Base-by-base conservation (phyloP, 2,797 vertebrate species). In the Threskiornis aethiopicus region DNA sequence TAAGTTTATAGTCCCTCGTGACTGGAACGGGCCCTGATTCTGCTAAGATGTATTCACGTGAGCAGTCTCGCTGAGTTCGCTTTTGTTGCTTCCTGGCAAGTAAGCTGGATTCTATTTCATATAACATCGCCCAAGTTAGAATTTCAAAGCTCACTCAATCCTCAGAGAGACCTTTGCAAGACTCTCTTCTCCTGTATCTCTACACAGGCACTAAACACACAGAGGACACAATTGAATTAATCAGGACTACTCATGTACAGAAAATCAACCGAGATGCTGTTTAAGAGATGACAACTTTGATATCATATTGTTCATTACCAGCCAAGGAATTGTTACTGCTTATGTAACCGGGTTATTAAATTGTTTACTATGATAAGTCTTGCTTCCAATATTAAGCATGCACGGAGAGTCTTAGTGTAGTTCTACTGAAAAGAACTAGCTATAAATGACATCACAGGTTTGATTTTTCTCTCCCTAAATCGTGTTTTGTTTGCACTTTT, bases 71-170 rank as follows among this genome's bases (percentile, higher is more conserved):
- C 70, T 49, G 67, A 92, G 71, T 90, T 95, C 4, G 4, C 81
- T 93, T 96, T 95, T 93, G 84, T 93, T 96, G 91, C 91, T 97
- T 97, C 86, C 95, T 95, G 91, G 91, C 87, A 91, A 97, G 93
- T 62, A 28, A 86, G 77, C 83, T 72, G 94, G 91, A 65, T 93
- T 97, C 84, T 86, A 37, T 94, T 95, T 90, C 83, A 59, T 91
- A 72, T 66, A 97, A 64, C 26, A 12, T 94, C 8, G 21, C 90
- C 64, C 84, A 90, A 95, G 90, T 95, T 89, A 94, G 77, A 92
- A 97, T 95, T 97, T 91, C 94, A 97, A 95, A 94, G 90, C 95
- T 90, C 20, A 1, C 66, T 95, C 85, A 76, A 0, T 94, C 87
- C 93, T 94, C 66, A 61, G 75, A 96, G 95, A 93, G 91, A 82